These are phyloP conservation scores for Penaeus japonicus DNA, from an alignment of 1,140 invertebrate species.

Conservation along the genomic window DNA sequence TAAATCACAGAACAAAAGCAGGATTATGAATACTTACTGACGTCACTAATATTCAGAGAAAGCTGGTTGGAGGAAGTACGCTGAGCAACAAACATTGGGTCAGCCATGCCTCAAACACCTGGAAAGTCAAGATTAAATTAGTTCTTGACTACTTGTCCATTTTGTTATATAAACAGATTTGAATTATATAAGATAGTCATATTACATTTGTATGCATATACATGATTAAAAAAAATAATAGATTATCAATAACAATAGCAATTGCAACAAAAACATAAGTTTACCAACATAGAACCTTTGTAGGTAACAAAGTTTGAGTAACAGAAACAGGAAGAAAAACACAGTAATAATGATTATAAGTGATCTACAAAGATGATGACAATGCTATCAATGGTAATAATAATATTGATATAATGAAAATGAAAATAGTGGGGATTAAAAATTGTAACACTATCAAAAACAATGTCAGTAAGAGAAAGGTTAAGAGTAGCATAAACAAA, in stretches of 20 bases:
- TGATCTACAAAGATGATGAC: not conserved
- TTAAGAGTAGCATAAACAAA: no score
- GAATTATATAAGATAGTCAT: no score
- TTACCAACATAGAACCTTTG: not conserved
- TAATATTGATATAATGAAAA: not conserved
- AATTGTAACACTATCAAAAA: no score
- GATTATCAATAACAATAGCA: not conserved
- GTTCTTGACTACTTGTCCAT: no score
- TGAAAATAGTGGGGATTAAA: no score
- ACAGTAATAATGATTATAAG: not conserved
- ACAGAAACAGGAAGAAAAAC: not conserved
- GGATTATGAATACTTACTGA: slow-evolving; percentile 73
- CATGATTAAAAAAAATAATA: no score
- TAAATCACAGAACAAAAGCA: not conserved
- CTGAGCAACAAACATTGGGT: slow-evolving; percentile 46
- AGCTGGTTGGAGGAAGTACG: slow-evolving; percentile 33
- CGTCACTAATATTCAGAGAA: slow-evolving; percentile 75
- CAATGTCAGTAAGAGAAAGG: no score
- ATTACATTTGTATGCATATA: no score
- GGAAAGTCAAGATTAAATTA: not conserved
- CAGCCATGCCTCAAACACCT: slow-evolving; percentile 50
- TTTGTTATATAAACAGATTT: no score
- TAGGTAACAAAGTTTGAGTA: not conserved
- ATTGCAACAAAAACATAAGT: no score
- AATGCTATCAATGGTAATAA: not conserved